These are phyloP conservation scores for Apodemus sylvaticus DNA, from an alignment of 2,113 vertebrate species.

Conservation along the genomic window DNA sequence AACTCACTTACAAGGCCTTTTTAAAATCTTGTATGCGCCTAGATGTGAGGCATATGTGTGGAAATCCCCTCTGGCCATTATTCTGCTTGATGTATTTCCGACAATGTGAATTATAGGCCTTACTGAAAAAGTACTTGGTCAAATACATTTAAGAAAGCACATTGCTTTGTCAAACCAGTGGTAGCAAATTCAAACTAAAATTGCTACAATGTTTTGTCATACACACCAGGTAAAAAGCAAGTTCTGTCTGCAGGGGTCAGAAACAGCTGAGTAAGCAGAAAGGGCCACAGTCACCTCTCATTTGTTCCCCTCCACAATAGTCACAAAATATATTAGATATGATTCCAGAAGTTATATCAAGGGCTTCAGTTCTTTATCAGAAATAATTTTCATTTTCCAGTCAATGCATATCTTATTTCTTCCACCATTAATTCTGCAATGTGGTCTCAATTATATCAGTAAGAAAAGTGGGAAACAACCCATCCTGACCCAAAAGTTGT, in stretches of 20 bases:
- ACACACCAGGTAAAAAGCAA: not conserved
- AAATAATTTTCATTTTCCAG: slow-evolving; percentile 88
- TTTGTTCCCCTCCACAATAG: slow-evolving; percentile 43
- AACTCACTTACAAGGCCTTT: slow-evolving; percentile 40
- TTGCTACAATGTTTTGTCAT: slow-evolving; percentile 60
- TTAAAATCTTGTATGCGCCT: slow-evolving; percentile 47
- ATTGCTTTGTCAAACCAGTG: slow-evolving; percentile 51
- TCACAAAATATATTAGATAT: slow-evolving; percentile 62
- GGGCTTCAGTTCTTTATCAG: slow-evolving; percentile 81
- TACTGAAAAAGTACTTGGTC: slow-evolving; percentile 66
- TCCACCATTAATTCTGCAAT: slow-evolving; percentile 88
- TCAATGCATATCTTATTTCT: slow-evolving; percentile 89
- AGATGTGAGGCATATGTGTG: slow-evolving; percentile 3
- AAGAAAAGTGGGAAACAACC: slow-evolving; percentile 85
- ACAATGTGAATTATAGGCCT: slow-evolving; percentile 66
- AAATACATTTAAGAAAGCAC: slow-evolving; percentile 62
- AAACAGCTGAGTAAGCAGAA: slow-evolving; percentile 53
- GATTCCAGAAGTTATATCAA: slow-evolving; percentile 79
- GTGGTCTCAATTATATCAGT: slow-evolving; percentile 84
- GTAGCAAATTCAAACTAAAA: slow-evolving; percentile 35
- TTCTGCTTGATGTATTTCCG: slow-evolving; percentile 34
- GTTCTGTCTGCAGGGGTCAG: slow-evolving; percentile 13
- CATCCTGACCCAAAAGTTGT: slow-evolving; percentile 82
- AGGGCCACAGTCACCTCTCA: slow-evolving; percentile 32
- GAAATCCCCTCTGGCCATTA: slow-evolving; percentile 52